Conservation (phyloP, 1,140 invertebrate species). For the Scylla paramamosain region DNA sequence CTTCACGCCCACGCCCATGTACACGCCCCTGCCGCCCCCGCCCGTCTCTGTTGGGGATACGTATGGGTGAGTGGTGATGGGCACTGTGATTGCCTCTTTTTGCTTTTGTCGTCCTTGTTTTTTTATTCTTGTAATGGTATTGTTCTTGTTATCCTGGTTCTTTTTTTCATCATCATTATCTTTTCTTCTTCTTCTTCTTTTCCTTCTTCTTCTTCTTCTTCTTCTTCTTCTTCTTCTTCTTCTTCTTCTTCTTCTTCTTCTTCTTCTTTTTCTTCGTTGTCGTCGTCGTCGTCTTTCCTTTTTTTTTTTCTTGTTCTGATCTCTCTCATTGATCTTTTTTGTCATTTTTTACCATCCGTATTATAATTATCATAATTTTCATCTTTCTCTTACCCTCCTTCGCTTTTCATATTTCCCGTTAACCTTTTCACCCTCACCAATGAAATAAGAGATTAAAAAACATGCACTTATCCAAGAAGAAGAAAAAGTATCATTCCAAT, state of each 20-base stretch:
- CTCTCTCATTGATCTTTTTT: no score
- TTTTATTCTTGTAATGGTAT: neutral
- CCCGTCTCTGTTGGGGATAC: conserved; percentile 83
- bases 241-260: neutral
- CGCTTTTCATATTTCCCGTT: neutral
- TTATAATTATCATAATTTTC: neutral
- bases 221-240: neutral
- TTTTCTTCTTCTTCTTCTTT: neutral
- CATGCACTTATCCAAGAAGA: neutral
- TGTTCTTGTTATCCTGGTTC: neutral
- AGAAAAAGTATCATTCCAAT: no score
- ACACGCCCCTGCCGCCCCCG: conserved; percentile 79
- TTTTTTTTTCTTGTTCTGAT: neutral
- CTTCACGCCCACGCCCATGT: conserved; percentile 71
- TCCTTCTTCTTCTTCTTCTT: neutral
- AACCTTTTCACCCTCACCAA: neutral
- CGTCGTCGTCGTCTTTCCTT: neutral
- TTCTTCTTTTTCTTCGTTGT: neutral
- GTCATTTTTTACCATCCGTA: no score
- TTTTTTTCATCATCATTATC: neutral
- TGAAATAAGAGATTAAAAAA: no score
- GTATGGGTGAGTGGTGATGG: conserved; percentile 82
- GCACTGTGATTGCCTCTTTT: neutral
- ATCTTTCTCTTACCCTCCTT: neutral
- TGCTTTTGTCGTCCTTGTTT: neutral